Conservation (phyloP, 2,797 vertebrate genomes). For the Limosa lapponica region DNA sequence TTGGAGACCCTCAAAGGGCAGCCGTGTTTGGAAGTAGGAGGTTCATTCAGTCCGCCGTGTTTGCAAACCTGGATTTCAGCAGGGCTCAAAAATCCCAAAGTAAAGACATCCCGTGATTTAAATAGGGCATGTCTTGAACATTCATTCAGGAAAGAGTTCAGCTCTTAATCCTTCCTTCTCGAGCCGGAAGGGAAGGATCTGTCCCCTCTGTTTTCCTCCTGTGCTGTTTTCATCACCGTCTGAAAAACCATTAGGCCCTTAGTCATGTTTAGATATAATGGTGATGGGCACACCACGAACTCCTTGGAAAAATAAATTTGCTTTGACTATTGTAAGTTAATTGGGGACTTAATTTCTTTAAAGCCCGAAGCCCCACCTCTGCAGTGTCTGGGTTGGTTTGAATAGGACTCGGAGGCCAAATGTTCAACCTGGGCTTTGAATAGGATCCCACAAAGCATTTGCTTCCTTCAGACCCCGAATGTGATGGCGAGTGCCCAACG, state of each 20-base stretch:
- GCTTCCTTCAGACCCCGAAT: neutral
- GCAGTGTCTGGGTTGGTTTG: neutral
- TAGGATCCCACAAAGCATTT: slow-evolving; percentile 26
- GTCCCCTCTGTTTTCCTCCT: neutral
- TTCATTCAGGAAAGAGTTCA: neutral
- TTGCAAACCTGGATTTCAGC: neutral
- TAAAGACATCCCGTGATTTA: neutral
- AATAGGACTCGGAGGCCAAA: neutral
- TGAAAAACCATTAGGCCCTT: neutral
- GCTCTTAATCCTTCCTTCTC: neutral
- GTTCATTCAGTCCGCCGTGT: neutral
- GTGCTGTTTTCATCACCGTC: too few species aligned
- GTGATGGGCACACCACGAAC: neutral
- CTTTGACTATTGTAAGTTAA: neutral
- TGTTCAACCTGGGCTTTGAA: slow-evolving; percentile 23
- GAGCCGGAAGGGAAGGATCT: neutral
- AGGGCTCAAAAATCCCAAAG: neutral
- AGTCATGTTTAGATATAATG: neutral
- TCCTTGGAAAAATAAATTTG: slow-evolving; percentile 20
- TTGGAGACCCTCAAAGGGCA: neutral
- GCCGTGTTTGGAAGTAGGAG: neutral
- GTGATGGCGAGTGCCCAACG: slow-evolving; percentile 8
- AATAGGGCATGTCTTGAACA: neutral
- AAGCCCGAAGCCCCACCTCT: neutral
- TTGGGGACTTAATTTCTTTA: slow-evolving; percentile 14